phyloP scores from a whole-genome alignment of 2,797 vertebrate genomes.

The Neomorphus geoffroyi region DNA sequence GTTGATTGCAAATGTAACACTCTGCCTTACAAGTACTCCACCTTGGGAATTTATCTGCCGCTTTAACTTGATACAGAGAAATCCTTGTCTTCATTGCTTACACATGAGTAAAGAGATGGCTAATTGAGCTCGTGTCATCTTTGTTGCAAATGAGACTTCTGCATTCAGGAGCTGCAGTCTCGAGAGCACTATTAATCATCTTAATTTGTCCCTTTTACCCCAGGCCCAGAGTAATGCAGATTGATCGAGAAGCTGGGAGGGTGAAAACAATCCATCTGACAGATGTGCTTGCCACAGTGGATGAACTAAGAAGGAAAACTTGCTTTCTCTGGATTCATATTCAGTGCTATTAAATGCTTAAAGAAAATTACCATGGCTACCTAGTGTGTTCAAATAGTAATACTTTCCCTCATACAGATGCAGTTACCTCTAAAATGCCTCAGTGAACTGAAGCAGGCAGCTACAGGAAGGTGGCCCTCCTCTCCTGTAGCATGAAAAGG shows the following conservation, averaged over 20 bases:
- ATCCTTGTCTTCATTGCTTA: not conserved
- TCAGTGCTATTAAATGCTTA: not conserved
- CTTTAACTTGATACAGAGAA: not conserved
- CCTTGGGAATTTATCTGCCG: slow-evolving; percentile 19
- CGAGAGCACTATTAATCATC: slow-evolving; percentile 39
- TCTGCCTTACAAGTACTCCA: not conserved
- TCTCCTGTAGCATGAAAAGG: not conserved
- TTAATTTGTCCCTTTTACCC: not conserved
- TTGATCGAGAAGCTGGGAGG: not conserved
- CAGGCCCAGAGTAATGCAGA: not conserved
- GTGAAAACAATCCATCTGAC: not conserved
- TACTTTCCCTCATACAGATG: not conserved
- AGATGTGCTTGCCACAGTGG: not conserved
- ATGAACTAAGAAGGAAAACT: not conserved
- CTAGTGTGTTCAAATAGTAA: not conserved
- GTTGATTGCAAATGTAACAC: not conserved
- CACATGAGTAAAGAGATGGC: not conserved
- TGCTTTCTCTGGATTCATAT: not conserved
- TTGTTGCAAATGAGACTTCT: not conserved
- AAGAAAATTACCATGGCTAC: not conserved
- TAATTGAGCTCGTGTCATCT: slow-evolving; percentile 31
- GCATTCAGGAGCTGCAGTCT: slow-evolving; percentile 19
- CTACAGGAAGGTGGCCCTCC: not conserved
- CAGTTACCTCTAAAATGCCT: not conserved
- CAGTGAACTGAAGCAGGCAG: not conserved